A percentile compares a stretch with the other conserved stretches of the same genome.
Evolutionary conservation across 2,888 invertebrate species (phyloP).

Genomic region (Polymixis flavicincta): DNA sequence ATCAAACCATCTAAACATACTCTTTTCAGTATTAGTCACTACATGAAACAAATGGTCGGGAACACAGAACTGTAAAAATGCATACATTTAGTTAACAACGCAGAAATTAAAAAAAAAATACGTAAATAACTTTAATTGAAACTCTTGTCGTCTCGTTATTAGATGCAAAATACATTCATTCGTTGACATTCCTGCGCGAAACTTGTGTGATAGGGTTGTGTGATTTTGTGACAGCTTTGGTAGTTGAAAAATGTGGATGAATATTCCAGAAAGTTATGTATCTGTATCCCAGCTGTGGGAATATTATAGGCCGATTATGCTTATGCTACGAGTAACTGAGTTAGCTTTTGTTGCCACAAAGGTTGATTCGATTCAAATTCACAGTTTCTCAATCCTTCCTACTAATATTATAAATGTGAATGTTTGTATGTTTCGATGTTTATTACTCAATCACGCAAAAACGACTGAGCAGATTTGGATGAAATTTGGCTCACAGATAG

Average conservation of each 20-base stretch:
- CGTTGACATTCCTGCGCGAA: constrained; percentile 49
- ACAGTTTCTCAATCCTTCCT: no score
- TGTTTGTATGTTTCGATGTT: no score
- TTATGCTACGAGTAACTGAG: no score
- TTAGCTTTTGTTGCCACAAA: not conserved
- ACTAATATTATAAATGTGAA: no score
- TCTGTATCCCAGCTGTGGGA: no score
- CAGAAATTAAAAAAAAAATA: constrained; percentile 49
- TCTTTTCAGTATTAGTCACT: no score
- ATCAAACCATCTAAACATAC: no score
- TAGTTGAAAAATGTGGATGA: not conserved
- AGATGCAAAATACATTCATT: constrained; percentile 69
- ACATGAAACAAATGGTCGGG: constrained; percentile 1
- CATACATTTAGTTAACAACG: constrained; percentile 66
- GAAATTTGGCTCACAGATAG: no score
- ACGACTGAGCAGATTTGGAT: no score
- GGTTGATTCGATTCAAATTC: not conserved
- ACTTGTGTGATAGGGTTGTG: constrained; percentile 31
- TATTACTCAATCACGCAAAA: no score
- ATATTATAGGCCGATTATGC: no score
- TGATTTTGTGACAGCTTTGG: not conserved
- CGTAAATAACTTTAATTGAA: constrained; percentile 69
- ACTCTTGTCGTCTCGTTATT: constrained; percentile 69
- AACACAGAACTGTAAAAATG: constrained; percentile 46
- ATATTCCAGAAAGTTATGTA: not conserved